Evolutionary conservation across 2,797 vertebrate species (phyloP).

Genomic region (Lepilemur ruficaudatus): DNA sequence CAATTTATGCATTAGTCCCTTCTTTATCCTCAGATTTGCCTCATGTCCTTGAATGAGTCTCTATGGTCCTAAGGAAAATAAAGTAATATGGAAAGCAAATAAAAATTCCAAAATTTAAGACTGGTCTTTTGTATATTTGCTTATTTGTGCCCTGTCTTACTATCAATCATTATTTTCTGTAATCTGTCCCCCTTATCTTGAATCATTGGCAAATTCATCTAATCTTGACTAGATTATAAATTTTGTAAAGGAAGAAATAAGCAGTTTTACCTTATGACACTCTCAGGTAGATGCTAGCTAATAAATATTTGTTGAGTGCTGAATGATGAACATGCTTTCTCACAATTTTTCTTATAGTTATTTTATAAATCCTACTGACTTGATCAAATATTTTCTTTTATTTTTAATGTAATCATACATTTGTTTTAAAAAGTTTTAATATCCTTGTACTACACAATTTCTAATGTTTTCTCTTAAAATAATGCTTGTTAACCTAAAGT

Average conservation of each 20-base stretch:
- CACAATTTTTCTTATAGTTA: not conserved
- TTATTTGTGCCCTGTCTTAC: not conserved
- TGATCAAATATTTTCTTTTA: not conserved
- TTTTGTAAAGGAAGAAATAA: not conserved
- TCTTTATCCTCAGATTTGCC: not conserved
- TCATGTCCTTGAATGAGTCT: not conserved
- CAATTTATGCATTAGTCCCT: not conserved
- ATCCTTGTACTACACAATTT: not conserved
- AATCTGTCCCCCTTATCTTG: not conserved
- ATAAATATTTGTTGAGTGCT: not conserved
- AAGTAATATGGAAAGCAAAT: not conserved
- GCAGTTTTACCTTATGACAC: not conserved
- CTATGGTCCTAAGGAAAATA: not conserved
- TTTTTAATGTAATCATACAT: not conserved
- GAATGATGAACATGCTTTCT: not conserved
- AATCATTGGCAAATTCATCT: not conserved
- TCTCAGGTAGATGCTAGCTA: not conserved
- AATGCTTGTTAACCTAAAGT: not conserved
- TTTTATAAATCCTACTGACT: not conserved
- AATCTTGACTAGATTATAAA: not conserved
- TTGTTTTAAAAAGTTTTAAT: not conserved
- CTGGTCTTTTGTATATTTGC: not conserved
- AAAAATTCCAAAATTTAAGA: not conserved
- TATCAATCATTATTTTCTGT: not conserved
- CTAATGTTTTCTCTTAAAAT: not conserved